Evolutionary conservation across 2,797 vertebrate genomes (phyloP).

Genomic region (Sebastes oblongus): DNA sequence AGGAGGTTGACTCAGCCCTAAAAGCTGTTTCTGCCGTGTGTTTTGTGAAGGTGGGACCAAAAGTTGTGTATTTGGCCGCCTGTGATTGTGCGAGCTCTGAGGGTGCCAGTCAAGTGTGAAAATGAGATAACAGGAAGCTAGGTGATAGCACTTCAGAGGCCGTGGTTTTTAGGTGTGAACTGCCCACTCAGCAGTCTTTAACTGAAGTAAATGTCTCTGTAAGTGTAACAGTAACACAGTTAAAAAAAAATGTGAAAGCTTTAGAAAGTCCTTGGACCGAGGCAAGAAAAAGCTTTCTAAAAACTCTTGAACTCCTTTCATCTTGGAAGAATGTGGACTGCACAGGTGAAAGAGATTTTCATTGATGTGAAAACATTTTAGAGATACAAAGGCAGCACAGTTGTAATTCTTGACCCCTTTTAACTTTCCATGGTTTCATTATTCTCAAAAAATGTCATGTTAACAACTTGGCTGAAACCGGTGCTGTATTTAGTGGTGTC

Average conservation of each 20-base stretch:
- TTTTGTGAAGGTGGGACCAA: conserved; percentile 45
- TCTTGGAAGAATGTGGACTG: background rate
- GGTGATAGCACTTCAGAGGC: conserved; percentile 51
- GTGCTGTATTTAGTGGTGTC: background rate
- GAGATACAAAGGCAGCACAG: background rate
- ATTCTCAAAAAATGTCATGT: background rate
- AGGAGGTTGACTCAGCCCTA: conserved; percentile 9
- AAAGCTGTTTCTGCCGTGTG: conserved; percentile 43
- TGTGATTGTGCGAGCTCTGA: conserved; percentile 35
- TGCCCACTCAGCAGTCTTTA: conserved; percentile 37
- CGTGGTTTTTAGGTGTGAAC: conserved; percentile 56
- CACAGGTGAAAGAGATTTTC: background rate
- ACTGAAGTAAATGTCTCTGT: conserved; percentile 15
- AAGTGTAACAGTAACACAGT: background rate
- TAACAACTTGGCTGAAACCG: background rate
- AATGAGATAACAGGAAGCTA: conserved; percentile 67
- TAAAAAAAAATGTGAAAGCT: background rate
- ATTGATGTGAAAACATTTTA: background rate
- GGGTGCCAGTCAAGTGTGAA: conserved; percentile 62
- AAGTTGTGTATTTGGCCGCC: conserved; percentile 62
- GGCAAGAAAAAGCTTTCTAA: background rate
- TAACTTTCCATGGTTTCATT: background rate
- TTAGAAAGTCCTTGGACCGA: background rate
- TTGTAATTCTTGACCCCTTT: background rate
- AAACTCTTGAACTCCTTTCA: background rate